Evolutionary conservation across 2,113 vertebrate species (phyloP).

Genomic region (Stercorarius parasiticus): DNA sequence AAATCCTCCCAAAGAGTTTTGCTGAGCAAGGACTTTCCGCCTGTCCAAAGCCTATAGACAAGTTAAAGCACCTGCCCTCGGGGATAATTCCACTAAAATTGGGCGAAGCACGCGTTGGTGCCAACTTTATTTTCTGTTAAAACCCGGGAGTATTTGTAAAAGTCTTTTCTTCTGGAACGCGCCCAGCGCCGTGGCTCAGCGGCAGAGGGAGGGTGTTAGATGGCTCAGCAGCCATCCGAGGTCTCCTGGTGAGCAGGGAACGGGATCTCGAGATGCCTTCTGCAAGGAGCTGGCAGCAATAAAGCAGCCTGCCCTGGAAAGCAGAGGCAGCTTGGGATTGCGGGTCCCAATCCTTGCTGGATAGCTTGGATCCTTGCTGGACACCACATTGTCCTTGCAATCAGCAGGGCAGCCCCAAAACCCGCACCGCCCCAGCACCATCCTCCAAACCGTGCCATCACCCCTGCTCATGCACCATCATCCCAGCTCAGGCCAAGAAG

Average conservation of each 20-base stretch:
- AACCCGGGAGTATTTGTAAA: constrained; percentile 13
- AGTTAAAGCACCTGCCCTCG: constrained; percentile 53
- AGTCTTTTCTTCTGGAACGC: not conserved
- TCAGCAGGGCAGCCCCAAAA: not conserved
- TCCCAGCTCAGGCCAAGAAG: not conserved
- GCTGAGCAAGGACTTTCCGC: constrained; percentile 45
- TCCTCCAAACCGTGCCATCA: fast-evolving
- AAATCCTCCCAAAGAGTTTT: constrained; percentile 64
- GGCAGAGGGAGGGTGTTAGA: not conserved
- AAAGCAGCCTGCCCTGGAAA: not conserved
- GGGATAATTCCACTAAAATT: constrained; percentile 52
- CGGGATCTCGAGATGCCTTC: fast-evolving
- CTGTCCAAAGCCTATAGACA: constrained; percentile 44
- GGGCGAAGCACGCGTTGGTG: not conserved
- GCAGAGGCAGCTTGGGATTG: not conserved
- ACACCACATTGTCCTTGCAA: not conserved
- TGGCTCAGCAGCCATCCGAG: not conserved
- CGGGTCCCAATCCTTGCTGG: not conserved
- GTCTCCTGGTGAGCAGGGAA: not conserved
- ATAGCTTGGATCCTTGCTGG: not conserved
- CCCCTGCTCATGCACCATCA: not conserved
- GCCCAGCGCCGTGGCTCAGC: fast-evolving
- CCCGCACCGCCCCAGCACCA: fast-evolving
- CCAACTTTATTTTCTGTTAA: constrained; percentile 32
- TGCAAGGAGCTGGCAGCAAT: not conserved